Percentiles rank a stretch among this genome's conserved stretches.
Evolutionary conservation across 2,797 vertebrate genomes (phyloP).

Genomic region (Pipistrellus pipistrellus): DNA sequence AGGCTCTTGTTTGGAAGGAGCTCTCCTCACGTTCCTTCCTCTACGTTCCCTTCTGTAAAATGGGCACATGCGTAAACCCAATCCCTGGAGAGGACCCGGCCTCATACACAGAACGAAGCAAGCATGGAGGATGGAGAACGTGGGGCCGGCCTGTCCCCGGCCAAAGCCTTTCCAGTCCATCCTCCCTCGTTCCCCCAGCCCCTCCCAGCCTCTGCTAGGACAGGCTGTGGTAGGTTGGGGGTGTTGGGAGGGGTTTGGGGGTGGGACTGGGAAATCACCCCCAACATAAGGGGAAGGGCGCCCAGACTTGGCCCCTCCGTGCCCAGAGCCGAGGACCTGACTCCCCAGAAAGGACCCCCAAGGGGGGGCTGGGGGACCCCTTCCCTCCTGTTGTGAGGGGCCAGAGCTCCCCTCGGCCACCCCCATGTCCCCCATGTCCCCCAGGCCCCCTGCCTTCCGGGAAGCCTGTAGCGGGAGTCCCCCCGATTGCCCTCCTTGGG

Average conservation of each 20-base stretch:
- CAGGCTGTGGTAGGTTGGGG: neutral
- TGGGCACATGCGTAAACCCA: fast-evolving
- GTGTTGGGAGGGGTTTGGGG: no score
- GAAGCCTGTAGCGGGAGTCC: neutral
- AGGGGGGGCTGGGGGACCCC: fast-evolving
- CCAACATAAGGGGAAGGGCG: neutral
- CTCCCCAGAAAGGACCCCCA: neutral
- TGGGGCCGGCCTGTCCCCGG: conserved; percentile 31
- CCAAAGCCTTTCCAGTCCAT: conserved; percentile 39
- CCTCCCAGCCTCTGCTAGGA: neutral
- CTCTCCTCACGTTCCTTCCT: neutral
- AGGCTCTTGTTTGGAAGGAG: neutral
- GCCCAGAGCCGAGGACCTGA: neutral
- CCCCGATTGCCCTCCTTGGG: no score
- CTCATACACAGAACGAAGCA: conserved; percentile 72
- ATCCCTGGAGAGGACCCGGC: neutral
- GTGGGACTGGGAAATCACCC: neutral
- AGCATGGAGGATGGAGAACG: conserved; percentile 45
- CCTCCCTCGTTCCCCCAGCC: fast-evolving
- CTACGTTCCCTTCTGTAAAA: neutral
- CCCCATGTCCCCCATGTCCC: neutral
- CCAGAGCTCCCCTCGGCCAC: neutral
- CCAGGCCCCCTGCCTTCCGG: no score
- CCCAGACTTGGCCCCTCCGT: neutral
- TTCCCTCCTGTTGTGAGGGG: neutral